phyloP scores from a whole-genome alignment of 2,113 vertebrate species.

The Aegithalos caudatus region DNA sequence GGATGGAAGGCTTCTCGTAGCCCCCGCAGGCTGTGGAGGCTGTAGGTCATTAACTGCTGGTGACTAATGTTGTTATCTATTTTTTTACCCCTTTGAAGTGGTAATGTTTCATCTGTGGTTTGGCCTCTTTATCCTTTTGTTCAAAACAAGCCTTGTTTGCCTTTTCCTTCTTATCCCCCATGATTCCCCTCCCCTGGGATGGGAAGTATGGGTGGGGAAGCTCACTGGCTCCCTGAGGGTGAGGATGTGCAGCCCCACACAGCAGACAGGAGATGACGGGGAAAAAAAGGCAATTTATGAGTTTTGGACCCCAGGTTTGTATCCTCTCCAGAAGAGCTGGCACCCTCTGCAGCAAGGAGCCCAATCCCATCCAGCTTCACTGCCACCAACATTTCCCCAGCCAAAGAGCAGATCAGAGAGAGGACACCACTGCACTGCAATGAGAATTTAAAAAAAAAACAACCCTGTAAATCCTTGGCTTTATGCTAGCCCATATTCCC shows the following conservation, averaged over 20 bases:
- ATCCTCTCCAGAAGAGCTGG: background rate
- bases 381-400: background rate
- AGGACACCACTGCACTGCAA: background rate
- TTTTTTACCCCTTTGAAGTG: slow-evolving; percentile 25
- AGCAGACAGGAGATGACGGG: background rate
- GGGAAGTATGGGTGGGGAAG: background rate
- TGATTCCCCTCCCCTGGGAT: background rate
- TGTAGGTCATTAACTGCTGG: background rate
- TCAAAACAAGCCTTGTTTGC: background rate
- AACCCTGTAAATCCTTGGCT: too few species aligned
- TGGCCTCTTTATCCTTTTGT: slow-evolving; percentile 11
- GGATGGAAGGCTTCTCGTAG: slow-evolving; percentile 1
- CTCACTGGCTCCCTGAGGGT: fast-evolving
- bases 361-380: background rate
- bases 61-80: slow-evolving; percentile 47
- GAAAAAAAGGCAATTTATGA: background rate
- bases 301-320: background rate
- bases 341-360: background rate
- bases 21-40: background rate
- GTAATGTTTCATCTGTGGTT: slow-evolving; percentile 29
- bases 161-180: background rate
- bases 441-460: too few species aligned
- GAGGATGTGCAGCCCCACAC: background rate
- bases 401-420: background rate
- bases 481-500: background rate